Conservation (phyloP, 2,797 vertebrate species). For the Danio tinwini region DNA sequence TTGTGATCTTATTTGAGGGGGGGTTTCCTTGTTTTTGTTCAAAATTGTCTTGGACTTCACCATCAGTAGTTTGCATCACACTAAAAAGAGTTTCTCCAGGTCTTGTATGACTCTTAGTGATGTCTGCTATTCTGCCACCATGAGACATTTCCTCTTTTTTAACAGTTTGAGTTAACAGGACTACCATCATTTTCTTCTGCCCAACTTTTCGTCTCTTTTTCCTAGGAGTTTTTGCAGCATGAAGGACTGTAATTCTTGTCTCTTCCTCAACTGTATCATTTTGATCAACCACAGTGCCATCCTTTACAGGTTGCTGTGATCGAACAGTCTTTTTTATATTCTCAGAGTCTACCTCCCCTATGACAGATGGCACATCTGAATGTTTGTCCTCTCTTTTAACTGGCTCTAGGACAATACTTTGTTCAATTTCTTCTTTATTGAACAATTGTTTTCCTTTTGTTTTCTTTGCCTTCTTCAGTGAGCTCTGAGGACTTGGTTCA, state of each 20-base stretch:
- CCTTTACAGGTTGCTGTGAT: conserved; percentile 13
- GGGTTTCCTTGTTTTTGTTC: conserved; percentile 3
- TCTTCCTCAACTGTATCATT: background rate
- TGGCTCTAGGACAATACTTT: background rate
- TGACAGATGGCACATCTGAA: background rate
- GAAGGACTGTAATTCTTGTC: conserved; percentile 1
- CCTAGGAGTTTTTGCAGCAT: background rate
- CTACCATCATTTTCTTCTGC: conserved; percentile 32
- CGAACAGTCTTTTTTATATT: background rate
- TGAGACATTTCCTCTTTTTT: conserved; percentile 12
- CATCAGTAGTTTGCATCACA: conserved; percentile 12
- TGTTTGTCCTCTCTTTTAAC: background rate
- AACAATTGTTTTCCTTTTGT: background rate
- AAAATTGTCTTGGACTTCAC: background rate
- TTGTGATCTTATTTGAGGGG: background rate
- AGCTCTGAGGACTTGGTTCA: background rate
- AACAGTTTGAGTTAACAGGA: background rate
- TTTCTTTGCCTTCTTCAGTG: conserved; percentile 14
- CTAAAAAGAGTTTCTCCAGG: background rate
- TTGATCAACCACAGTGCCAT: background rate
- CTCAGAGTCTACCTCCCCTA: background rate
- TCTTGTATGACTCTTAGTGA: conserved; percentile 13
- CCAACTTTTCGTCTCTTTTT: conserved; percentile 38
- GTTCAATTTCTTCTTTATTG: conserved; percentile 11
- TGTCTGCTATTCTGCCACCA: conserved; percentile 1